phyloP scores from a whole-genome alignment of 2,888 invertebrate genomes.

The Spisula subtruncata region DNA sequence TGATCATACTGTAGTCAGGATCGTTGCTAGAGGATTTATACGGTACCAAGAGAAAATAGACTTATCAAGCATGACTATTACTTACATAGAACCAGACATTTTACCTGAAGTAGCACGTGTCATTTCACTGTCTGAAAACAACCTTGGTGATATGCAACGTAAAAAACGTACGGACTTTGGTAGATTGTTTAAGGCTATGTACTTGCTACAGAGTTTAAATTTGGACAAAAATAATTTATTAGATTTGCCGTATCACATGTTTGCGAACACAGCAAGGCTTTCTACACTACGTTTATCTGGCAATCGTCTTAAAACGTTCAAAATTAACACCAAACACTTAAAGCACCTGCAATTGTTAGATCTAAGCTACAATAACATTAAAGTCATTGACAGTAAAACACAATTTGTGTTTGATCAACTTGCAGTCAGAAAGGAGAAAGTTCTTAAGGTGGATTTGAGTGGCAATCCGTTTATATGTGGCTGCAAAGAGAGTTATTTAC shows the following conservation, averaged over 20 bases:
- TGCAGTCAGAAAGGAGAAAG: neutral
- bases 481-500: neutral
- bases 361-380: constrained; percentile 7
- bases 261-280: neutral
- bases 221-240: constrained; percentile 9
- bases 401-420: neutral
- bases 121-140: constrained; percentile 6
- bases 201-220: neutral
- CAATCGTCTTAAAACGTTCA: neutral
- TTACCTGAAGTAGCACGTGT: neutral
- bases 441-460: neutral
- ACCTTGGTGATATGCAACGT: constrained; percentile 35
- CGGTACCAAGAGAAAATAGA: neutral
- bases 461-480: neutral
- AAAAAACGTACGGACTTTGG: neutral
- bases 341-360: neutral
- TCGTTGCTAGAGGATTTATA: neutral
- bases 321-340: neutral
- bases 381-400: neutral
- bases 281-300: constrained; percentile 1
- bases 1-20: neutral
- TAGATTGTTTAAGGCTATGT: neutral
- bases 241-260: neutral
- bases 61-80: constrained; percentile 5
- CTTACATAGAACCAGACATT: neutral